phyloP scores from a whole-genome alignment of 2,797 vertebrate genomes.

The Chelonia mydas region DNA sequence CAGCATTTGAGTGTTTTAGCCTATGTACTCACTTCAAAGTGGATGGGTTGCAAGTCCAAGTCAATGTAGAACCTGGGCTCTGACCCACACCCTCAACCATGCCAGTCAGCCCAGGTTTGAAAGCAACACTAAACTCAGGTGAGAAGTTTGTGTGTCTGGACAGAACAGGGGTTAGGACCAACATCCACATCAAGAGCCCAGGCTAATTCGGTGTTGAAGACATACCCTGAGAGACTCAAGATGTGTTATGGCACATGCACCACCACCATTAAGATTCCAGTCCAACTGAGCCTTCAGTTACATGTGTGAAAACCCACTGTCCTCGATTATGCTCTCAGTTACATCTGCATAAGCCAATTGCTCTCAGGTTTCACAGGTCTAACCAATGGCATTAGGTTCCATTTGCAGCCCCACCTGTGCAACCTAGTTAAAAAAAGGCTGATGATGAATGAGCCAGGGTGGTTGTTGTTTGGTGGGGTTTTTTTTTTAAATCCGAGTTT shows the following conservation, averaged over 20 bases:
- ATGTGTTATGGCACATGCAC: not conserved
- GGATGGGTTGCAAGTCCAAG: not conserved
- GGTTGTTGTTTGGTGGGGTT: too few relatives aligned
- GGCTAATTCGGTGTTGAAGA: not conserved
- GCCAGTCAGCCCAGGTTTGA: not conserved
- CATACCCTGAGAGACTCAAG: not conserved
- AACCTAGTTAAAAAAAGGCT: not conserved
- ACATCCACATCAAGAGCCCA: not conserved
- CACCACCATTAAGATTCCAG: not conserved
- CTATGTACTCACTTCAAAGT: constrained; percentile 1
- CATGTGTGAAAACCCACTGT: not conserved
- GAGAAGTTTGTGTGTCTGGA: not conserved
- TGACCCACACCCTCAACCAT: not conserved
- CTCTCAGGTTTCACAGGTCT: not conserved
- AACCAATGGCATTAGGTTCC: not conserved
- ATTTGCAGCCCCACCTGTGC: not conserved
- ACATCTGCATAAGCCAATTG: not conserved
- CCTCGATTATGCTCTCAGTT: not conserved
- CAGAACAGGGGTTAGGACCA: not conserved
- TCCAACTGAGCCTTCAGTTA: not conserved
- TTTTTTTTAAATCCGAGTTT: not conserved
- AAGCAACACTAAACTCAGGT: not conserved
- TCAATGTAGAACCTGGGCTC: not conserved
- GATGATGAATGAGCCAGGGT: not conserved
- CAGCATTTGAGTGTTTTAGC: fast-evolving